Evolutionary conservation across 1,140 invertebrate species (phyloP), one percentile per base, ranked within the genome.

Genomic region (Anastrepha obliqua): DNA sequence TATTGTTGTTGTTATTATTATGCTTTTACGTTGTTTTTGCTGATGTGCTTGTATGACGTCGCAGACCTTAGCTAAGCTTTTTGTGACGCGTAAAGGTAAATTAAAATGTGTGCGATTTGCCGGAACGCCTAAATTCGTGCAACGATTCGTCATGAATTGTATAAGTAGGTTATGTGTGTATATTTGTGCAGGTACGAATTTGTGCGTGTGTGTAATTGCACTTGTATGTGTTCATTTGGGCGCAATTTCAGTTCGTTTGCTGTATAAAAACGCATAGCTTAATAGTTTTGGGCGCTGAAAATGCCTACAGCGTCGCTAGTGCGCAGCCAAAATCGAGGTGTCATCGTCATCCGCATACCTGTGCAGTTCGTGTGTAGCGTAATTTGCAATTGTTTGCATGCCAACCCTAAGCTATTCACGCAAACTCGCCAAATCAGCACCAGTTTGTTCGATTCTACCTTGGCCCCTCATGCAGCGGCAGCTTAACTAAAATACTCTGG

Each of bases 171-270:
- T 9, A 11, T 74, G 44, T 47, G 39, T 70, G 11, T 70, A 3
- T 13, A 11, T 13, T 7, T 39, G 20, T 3, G 29, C 0, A 29
- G 29, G 29, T 29, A 29, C 29, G 20, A 29, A 29, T 70, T 17
- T 29, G n/a, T 62, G 15, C 6, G 60, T 70, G 39, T 15, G 29
- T 70, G 65, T 4, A 39, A 11, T 29, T 29, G 2, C 20, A 70
- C 8, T 70, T 42, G 6, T 8, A 64, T 20, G 62, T 20, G 65
- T 70, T 70, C 20, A 70, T 74, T 51, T 51, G 42, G 9, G 42
- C 44, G n/a, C 39, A 74, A 44, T 74, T 74, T 1, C 70, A 47
- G n/a, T n/a, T 74, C 70, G 17, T 74, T 74, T 74, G 65, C 65
- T 8, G 7, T 9, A 29, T 29, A 67, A 67, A 67, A 67, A 13